Base-by-base conservation (phyloP, 2,888 invertebrate species). In the Scaptomyza flava region DNA sequence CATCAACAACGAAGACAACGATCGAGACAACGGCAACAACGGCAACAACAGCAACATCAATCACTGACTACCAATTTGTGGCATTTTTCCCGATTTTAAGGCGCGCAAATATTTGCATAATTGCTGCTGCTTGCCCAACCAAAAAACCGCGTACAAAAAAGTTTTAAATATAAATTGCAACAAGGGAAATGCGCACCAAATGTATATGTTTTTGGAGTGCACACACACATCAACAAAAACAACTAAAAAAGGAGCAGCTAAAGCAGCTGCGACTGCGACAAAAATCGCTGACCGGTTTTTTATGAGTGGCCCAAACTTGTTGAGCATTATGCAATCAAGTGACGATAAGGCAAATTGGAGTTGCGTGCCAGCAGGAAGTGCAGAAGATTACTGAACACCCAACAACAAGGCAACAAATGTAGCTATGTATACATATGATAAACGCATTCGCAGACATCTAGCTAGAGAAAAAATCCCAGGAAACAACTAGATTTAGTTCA, bases 71-170 rank as follows among this genome's bases (percentile, higher is more conserved):
- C 73, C 78, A 83, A 82, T 77, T 87, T 72, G 69, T 77, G 69
- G 75, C 43, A 87, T 85, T 78, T 76, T 78, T 66, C 3, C 38
- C 48, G 47, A 56, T 73, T 76, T 81, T 61, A 69, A 82, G 80
- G 88, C 78, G 82, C 75, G 78, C 78, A 80, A 75, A 83, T 88
- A 83, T 84, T 84, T 87, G 86, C 83, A 86, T 83, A 84, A 84
- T 88, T 84, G 81, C 71, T 65, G 87, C 74, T 71, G 87, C 71
- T 70, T 79, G 87, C 70, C 67, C 81, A 78, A 81, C 66, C 80
- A 70, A 6, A 34, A 41, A 48, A 52, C 38, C 48, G 20, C 52
- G 47, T 8, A 48, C 58, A 73, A 71, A 33, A 54, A 33, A 6
- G 2, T 12, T 6, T 14, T 6, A 14, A 14, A 11, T 4, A 20